Evolutionary conservation across 2,888 invertebrate species (phyloP), one percentile per base, ranked within the genome.

Genomic region (Tenthredo notha): DNA sequence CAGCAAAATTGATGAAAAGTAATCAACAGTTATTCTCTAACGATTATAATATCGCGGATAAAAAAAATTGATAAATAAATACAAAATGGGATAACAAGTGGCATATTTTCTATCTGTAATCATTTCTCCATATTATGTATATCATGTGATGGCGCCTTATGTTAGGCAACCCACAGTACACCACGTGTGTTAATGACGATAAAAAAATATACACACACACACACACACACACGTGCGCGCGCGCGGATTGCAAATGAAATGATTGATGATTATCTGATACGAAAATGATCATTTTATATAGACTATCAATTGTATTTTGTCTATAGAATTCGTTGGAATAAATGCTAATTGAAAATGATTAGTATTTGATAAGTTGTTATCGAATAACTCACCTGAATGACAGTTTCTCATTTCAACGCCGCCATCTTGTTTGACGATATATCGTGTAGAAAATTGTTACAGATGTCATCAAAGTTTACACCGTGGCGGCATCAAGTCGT

Each of bases 1-100:
- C 75, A 25, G 87, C 86, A 29, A 85, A 86, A 29, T 37, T 85
- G n/a, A 87, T 87, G 89, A 88, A 86, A 74, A 85, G 61, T 78
- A 88, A 87, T 85, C 88, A 86, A 15, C 87, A 72, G 70, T 50
- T 85, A 29, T 75, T 87, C 29, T 65, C 83, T 12, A 85, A 37
- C 9, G 75, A 72, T 84, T 25, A 78, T 50, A 25, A 10, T 10
- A 12, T 21, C 1, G 10, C 2, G 10, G 33, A n/a, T 18, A 47
- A 74, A 86, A 86, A 86, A 47, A 85, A 33, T 40, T 7, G 18
- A 67, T 25, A 21, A 43, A 80, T 47, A 58, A 47, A 74, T 3
- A 47, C 50, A 43, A 37, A 6, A 29, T 33, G 15, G 15, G 5
- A 33, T 33, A 25, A 67, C 7, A 1, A 67, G 1, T 18, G 15